A percentile compares a stretch with the other conserved stretches of the same genome.
These are phyloP conservation scores for Galaxea fascicularis DNA, from an alignment of 92 coral and sea anemone genomes.

Conservation along the genomic window DNA sequence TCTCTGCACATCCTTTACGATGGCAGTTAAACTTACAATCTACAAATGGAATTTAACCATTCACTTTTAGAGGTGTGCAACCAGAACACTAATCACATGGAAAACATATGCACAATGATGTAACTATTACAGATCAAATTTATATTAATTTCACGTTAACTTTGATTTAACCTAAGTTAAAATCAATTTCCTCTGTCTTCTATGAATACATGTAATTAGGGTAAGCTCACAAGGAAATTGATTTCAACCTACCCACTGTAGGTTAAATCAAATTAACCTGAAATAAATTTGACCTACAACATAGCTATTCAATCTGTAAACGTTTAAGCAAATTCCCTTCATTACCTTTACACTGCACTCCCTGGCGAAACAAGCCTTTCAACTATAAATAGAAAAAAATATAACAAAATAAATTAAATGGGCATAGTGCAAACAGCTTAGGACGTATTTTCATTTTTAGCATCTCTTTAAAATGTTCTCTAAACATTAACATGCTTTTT, in stretches of 20 bases:
- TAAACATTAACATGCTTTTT: too few species aligned
- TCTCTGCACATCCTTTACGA: slow-evolving; percentile 86
- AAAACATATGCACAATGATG: too few species aligned
- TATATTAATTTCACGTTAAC: not conserved
- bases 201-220: too few species aligned
- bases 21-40: slow-evolving; percentile 96
- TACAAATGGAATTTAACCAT: slow-evolving; percentile 25
- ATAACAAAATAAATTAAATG: not conserved
- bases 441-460: too few species aligned
- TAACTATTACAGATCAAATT: not conserved
- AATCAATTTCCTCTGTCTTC: too few species aligned
- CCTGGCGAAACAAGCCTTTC: slow-evolving; percentile 90
- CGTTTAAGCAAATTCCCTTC: not conserved
- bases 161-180: too few species aligned
- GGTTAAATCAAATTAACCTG: too few species aligned
- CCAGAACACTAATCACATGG: not conserved
- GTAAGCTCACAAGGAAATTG: too few species aligned
- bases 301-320: not conserved
- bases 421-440: not conserved
- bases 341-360: slow-evolving; percentile 96
- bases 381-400: slow-evolving; percentile 51
- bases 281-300: not conserved
- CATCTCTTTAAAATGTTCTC: too few species aligned
- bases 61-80: not conserved
- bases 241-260: too few species aligned